phyloP scores from a whole-genome alignment of 2,888 invertebrate species.

The Andrena bicolor region DNA sequence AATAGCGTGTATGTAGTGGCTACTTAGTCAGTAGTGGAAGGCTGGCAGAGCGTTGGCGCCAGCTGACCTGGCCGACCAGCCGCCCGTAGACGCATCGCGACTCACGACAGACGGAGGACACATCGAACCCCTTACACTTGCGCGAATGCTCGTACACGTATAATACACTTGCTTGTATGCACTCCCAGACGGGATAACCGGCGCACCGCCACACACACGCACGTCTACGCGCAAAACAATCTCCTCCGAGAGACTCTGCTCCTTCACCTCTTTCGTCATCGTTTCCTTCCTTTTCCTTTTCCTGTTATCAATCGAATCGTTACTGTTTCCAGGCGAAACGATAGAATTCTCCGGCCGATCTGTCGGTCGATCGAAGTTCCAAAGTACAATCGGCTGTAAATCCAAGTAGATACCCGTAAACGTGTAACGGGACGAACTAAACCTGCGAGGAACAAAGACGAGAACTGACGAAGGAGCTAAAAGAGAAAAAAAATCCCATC shows the following conservation, averaged over 20 bases:
- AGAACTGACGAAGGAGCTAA: no score
- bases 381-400: no score
- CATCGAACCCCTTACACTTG: slow-evolving; percentile 51
- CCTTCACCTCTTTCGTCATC: not conserved
- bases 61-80: slow-evolving; percentile 74
- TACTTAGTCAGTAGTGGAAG: slow-evolving; percentile 58
- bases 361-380: not conserved
- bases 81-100: slow-evolving; percentile 36
- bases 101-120: slow-evolving; percentile 39
- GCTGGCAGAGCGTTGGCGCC: slow-evolving; percentile 77
- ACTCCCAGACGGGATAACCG: slow-evolving; percentile 2
- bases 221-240: slow-evolving; percentile 1
- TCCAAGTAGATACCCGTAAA: no score
- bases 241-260: slow-evolving; percentile 11
- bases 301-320: not conserved
- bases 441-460: no score
- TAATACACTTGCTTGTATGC: not conserved
- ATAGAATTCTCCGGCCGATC: not conserved
- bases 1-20: slow-evolving; percentile 64
- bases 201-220: not conserved
- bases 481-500: no score
- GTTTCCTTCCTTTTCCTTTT: not conserved
- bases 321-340: not conserved
- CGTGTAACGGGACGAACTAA: no score
- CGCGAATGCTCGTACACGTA: not conserved